Conservation (phyloP, 1,140 invertebrate species). For the Trichogramma pretiosum region DNA sequence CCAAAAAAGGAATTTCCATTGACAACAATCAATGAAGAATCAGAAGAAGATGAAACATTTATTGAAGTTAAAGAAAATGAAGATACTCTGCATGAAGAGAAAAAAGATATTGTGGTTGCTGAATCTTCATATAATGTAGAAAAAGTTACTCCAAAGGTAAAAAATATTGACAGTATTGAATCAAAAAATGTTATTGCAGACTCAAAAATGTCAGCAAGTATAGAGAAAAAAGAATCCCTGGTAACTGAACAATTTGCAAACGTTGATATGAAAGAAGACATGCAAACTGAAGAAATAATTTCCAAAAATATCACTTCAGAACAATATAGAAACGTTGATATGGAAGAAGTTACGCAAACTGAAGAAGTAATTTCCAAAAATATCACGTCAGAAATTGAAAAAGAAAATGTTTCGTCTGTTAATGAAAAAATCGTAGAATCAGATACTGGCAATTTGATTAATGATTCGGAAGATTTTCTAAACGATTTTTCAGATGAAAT, state of each 20-base stretch:
- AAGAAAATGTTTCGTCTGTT: neutral
- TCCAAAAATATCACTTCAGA: neutral
- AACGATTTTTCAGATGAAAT: neutral
- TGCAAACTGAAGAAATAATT: neutral
- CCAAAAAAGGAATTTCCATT: conserved; percentile 20
- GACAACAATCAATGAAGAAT: conserved; percentile 10
- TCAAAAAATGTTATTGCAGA: neutral
- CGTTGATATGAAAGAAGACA: neutral
- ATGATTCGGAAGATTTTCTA: neutral
- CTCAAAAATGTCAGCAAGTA: neutral
- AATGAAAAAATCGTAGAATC: neutral
- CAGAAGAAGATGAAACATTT: conserved; percentile 14
- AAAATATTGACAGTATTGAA: conserved; percentile 10
- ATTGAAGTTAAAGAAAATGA: conserved; percentile 4
- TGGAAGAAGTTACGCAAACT: neutral
- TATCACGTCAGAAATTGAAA: neutral
- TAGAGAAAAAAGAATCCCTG: too few species aligned
- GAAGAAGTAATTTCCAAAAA: neutral
- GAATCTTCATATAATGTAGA: neutral
- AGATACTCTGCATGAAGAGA: neutral
- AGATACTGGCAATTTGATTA: neutral
- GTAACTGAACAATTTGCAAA: neutral
- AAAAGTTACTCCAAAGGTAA: neutral
- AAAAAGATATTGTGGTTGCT: too few species aligned
- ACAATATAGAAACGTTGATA: neutral